These are phyloP conservation scores for Scaptomyza cyrtandrae DNA, from an alignment of 2,888 invertebrate genomes.

Conservation along the genomic window DNA sequence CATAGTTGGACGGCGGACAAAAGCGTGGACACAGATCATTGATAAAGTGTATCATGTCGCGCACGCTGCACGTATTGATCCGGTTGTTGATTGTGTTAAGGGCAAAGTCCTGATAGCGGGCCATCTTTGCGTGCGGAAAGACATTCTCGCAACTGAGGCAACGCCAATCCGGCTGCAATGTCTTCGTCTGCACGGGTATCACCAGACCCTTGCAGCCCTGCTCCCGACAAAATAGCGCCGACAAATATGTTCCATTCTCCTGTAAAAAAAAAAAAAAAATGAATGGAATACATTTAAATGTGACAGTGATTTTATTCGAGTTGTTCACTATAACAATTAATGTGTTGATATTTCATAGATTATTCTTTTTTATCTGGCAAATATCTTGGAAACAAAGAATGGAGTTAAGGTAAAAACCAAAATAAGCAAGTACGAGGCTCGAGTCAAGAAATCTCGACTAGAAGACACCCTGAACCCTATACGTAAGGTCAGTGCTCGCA, in stretches of 20 bases:
- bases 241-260: conserved; percentile 83
- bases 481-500: too few relatives aligned
- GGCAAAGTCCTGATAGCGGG: conserved; percentile 83
- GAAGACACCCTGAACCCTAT: too few relatives aligned
- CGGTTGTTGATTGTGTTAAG: conserved; percentile 83
- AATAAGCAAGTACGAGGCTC: too few relatives aligned
- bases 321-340: too few relatives aligned
- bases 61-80: conserved; percentile 80
- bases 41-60: conserved; percentile 83
- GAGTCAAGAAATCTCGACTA: too few relatives aligned
- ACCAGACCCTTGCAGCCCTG: conserved; percentile 82
- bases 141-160: conserved; percentile 87
- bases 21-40: conserved; percentile 82
- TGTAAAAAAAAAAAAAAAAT: conserved; percentile 31
- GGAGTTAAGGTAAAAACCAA: too few relatives aligned
- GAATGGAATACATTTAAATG: too few relatives aligned
- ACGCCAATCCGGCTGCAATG: conserved; percentile 87
- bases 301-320: too few relatives aligned
- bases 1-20: conserved; percentile 83
- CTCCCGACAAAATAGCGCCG: conserved; percentile 85
- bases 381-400: too few relatives aligned
- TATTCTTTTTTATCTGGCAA: too few relatives aligned
- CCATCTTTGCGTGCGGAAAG: conserved; percentile 81
- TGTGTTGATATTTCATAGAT: too few relatives aligned
- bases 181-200: conserved; percentile 87